phyloP scores from a whole-genome alignment of 2,888 invertebrate species.

The Andrena marginata region DNA sequence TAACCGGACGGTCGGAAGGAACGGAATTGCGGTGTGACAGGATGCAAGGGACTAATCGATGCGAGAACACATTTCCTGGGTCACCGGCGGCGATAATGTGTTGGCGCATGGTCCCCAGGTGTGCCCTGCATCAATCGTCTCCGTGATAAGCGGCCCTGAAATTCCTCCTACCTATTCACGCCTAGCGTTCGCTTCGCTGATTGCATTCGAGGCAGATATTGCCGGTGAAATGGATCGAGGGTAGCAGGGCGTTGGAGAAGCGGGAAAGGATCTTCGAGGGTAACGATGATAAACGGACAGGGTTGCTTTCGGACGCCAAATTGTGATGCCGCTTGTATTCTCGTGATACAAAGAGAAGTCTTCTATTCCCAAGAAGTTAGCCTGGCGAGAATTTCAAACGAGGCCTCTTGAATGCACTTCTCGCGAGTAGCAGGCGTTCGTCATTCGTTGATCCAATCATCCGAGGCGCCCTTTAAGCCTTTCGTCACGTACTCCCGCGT shows the following conservation, averaged over 20 bases:
- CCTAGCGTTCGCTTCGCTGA: slow-evolving; percentile 17
- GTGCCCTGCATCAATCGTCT: slow-evolving; percentile 29
- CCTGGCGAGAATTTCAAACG: no score
- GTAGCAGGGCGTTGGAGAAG: no score
- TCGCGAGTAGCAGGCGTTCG: not conserved
- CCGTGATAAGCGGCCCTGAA: slow-evolving; percentile 39
- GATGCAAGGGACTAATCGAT: slow-evolving; percentile 60
- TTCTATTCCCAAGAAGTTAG: no score
- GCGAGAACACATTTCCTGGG: slow-evolving; percentile 54
- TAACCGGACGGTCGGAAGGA: slow-evolving; percentile 43
- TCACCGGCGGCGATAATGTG: slow-evolving; percentile 30
- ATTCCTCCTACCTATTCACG: slow-evolving; percentile 16
- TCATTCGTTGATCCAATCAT: slow-evolving; percentile 11
- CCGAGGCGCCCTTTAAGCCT: not conserved
- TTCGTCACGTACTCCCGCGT: slow-evolving; percentile 11
- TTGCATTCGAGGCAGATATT: not conserved
- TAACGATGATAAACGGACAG: no score
- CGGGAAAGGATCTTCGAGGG: no score
- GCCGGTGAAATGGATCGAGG: not conserved
- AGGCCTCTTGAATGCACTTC: not conserved
- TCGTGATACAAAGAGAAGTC: no score
- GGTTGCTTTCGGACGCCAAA: no score
- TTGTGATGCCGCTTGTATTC: no score
- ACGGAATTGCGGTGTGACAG: slow-evolving; percentile 45
- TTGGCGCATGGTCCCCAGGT: slow-evolving; percentile 15